Base-by-base conservation (phyloP, 2,113 vertebrate genomes). In the Shinisaurus crocodilurus region DNA sequence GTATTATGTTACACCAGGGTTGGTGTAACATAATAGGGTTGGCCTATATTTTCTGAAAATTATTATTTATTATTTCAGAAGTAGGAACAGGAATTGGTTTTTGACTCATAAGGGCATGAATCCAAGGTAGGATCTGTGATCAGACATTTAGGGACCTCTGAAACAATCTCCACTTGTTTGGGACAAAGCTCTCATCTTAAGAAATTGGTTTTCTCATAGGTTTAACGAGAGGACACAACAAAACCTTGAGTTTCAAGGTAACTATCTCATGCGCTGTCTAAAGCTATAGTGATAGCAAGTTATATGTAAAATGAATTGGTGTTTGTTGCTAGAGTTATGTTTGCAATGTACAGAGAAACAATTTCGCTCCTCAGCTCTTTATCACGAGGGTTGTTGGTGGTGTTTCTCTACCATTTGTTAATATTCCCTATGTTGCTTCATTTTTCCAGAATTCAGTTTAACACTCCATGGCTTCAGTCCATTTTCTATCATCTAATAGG, bases 241-340 rank as follows among this genome's bases (percentile, higher is more conserved):
- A 90, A 27, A 0, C 0, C 0, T 15, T 34, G 70, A 0, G 0
- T 48, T 50, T 13, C 0, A 0, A 54, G 32, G 70, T 43, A 72
- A 18, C 0, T 0, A n/a, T 13, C 1, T 34, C 7, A 70, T 89
- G 85, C 1, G 1, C 34, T 72, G 89, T 54, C 63, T 54, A 82
- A 76, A 75, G 37, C 0, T 0, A 5, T 23, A 63, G 76, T 45
- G 57, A 84, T 37, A 3, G 43, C 82, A 89, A 74, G 23, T 70
- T 91, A 15, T 10, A 86, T 23, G 65, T 67, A 67, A 76, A n/a
- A 34, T 29, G 63, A 87, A 0, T 29, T 0, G 0, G 29, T 48
- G 69, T 88, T 13, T 79, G 32, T 48, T 80, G n/a, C 50, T 84
- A n/a, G 70, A 60, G 29, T 1, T 0, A 37, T 43, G n/a, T 74